Base-by-base conservation (phyloP, 2,113 vertebrate species). In the Pygoscelis antarcticus region DNA sequence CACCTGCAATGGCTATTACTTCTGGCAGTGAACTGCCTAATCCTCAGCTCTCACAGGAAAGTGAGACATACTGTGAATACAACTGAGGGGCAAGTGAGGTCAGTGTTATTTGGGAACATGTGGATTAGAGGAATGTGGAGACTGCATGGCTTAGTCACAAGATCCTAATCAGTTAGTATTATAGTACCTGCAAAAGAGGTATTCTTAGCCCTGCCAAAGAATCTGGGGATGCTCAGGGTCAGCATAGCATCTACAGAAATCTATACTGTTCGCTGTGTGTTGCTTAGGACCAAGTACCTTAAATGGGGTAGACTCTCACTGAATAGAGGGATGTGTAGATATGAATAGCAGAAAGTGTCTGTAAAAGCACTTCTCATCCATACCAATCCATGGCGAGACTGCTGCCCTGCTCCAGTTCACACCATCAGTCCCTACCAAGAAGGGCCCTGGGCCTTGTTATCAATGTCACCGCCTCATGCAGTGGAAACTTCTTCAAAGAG, bases 1-100 rank as follows among this genome's bases (percentile, higher is more conserved):
- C 88, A 69, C 83, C 83, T 90, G 94, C 77, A 32, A 3, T 29
- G 65, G 44, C 84, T 89, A 9, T 64, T 40, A 7, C 2, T 46
- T 32, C 91, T 89, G 76, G 69, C 77, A 69, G 60, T 4, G n/a
- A 87, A 5, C 18, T 66, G 81, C 77, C 70, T 32, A 38, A 78
- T 30, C 7, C 92, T 51, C 79, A 22, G 55, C 62, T 85, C 46
- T 62, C 64, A 0, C 13, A 42, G 89, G 75, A 86, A 34, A 64
- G 44, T 2, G 17, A 89, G 47, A 44, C 55, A 11, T 12, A 17
- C 17, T 55, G 79, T 9, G 79, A 72, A 29, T 34, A 55, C 44
- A 27, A 0, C 69, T 14, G 57, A 87, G 65, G 89, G 80, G 86
- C 90, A 90, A 47, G 71, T 57, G 94, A 87, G 95, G 90, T 61